phyloP scores from a whole-genome alignment of 2,113 vertebrate species.

The Phalacrocorax aristotelis region DNA sequence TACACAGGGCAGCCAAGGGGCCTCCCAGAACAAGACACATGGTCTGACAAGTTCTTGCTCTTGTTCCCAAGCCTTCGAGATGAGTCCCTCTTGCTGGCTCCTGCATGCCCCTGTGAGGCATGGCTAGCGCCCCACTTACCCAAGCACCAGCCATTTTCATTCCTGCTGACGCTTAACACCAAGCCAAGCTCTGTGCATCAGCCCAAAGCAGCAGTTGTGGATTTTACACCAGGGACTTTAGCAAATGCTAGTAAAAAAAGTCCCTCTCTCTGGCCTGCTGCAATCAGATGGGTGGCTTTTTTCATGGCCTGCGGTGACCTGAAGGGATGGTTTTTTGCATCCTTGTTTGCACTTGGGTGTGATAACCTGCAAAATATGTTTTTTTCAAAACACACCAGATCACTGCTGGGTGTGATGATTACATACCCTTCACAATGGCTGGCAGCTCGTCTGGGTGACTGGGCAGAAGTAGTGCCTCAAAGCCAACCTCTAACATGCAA shows the following conservation, averaged over 20 bases:
- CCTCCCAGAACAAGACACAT: neutral
- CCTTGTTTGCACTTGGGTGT: neutral
- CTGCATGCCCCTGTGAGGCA: neutral
- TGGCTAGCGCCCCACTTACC: neutral
- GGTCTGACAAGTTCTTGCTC: neutral
- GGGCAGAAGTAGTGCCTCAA: neutral
- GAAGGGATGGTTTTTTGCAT: neutral
- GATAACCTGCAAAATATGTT: neutral
- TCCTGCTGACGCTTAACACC: neutral
- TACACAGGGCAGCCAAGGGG: neutral
- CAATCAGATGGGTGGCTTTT: neutral
- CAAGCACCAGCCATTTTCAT: neutral
- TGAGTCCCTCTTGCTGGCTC: neutral
- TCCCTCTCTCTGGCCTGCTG: neutral
- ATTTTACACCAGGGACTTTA: neutral
- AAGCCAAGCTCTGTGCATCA: neutral
- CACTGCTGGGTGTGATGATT: neutral
- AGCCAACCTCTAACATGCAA: neutral
- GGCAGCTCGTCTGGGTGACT: neutral
- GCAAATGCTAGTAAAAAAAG: neutral
- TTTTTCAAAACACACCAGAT: neutral
- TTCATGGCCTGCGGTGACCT: neutral
- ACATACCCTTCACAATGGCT: neutral
- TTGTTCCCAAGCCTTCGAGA: neutral
- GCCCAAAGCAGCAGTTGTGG: neutral